Conservation (phyloP, 2,888 invertebrate genomes). For the Eurois occulta region DNA sequence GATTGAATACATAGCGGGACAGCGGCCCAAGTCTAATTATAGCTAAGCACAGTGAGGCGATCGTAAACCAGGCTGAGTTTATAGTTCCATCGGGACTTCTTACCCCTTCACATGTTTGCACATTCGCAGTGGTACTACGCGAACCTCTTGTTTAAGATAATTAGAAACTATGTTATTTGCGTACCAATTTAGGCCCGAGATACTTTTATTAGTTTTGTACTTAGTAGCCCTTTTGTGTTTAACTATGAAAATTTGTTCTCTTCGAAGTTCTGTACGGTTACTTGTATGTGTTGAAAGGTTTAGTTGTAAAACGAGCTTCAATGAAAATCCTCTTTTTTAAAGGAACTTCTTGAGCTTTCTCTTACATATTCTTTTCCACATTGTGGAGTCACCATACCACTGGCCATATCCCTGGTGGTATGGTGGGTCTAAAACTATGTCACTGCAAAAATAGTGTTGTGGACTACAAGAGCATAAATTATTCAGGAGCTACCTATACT, state of each 20-base stretch:
- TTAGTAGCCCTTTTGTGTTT: conserved; percentile 27
- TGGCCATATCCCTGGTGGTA: no score
- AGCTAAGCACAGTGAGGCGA: conserved; percentile 67
- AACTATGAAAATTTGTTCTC: conserved; percentile 1
- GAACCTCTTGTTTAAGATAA: conserved; percentile 58
- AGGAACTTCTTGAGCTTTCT: neutral
- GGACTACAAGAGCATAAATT: no score
- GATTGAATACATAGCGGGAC: conserved; percentile 70
- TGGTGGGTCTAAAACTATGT: no score
- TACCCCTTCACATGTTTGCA: conserved; percentile 60
- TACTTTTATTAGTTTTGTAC: conserved; percentile 51
- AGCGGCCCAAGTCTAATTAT: conserved; percentile 73
- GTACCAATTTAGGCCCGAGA: conserved; percentile 35
- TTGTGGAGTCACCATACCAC: no score
- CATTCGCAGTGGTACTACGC: conserved; percentile 50
- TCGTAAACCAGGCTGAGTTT: conserved; percentile 72
- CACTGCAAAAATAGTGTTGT: no score
- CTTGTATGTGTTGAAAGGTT: conserved; percentile 4
- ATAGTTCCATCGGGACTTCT: conserved; percentile 69
- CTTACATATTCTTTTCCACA: neutral
- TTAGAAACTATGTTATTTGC: conserved; percentile 57
- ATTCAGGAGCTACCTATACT: no score
- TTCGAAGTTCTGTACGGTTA: neutral
- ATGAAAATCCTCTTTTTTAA: neutral
- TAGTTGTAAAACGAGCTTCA: neutral